Base-by-base conservation (phyloP, 2,113 vertebrate genomes). In the Nettapus auritus region DNA sequence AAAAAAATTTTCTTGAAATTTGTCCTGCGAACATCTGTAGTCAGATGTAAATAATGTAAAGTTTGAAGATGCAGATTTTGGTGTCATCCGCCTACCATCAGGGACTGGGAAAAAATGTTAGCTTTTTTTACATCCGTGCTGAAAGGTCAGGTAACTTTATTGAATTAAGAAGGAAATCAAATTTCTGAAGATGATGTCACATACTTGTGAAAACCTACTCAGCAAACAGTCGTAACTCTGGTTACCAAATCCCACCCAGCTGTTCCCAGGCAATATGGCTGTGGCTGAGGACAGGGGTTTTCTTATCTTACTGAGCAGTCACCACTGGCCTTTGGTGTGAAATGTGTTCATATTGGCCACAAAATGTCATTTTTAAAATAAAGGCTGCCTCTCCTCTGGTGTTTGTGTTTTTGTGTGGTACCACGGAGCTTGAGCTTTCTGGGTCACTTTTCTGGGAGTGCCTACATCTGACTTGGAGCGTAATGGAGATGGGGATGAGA, bases 1-100 rank as follows among this genome's bases (percentile, higher is more conserved):
- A 28, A 9, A 13, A 13, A 68, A 40, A 6, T 29, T 71, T 62
- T 84, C 48, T 78, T 90, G 42, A 95, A 71, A 48, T 90, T 55
- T 86, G 12, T 82, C 28, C 44, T 82, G 6, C 14, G 0, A 14
- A 14, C 66, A 69, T 69, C 62, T 87, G 77, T 84, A 91, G 69
- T 48, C 48, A 95, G 83, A 86, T 71, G 69, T 94, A 89, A 93
- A 89, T 82, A 90, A 73, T 46, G 57, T 84, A 76, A 82, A 94
- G 64, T 69, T 85, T 66, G 57, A 76, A 90, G 88, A 69, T 69
- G 46, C 57, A 78, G 83, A 57, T 89, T 87, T 79, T 89, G 36
- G 34, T 95, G 74, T 87, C 86, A 87, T 62, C 62, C 22, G 4
- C 83, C 92, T 92, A 94, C 90, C 40, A 77, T 14, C 44, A 34